Evolutionary conservation across 2,797 vertebrate species (phyloP), one percentile per base, ranked within the genome.

Genomic region (Melanotaenia parkinsoni): DNA sequence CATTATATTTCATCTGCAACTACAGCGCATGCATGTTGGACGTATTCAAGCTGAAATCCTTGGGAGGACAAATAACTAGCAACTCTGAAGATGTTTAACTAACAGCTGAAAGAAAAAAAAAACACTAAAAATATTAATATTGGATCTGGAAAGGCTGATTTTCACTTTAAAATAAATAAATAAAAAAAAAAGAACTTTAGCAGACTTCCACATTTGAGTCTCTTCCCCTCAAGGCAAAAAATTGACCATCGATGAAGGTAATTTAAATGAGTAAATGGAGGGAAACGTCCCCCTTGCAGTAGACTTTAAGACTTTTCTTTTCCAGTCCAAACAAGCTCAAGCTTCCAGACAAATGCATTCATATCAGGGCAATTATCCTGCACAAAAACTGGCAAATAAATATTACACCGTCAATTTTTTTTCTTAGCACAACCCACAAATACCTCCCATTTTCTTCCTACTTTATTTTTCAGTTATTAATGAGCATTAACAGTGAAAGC

Each of bases 171-270:
- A 76, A 32, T 76, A 30, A 30, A 33, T 33, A 33, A 7, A 54
- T n/a, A 58, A 66, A 85, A 75, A 33, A 71, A 78, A 69, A 78
- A 77, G 43, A 77, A 76, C 24, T 66, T 72, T 47, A 70, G 63
- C 43, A 57, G 58, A 47, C 47, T n/a, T 63, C 35, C 32, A 74
- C 26, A 22, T 67, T 82, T 14, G 14, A 76, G 63, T 63, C 30
- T 63, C 10, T 67, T 57, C 77, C 20, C 72, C 86, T 81, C 33
- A 20, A 8, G 58, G 76, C 63, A 75, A 72, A 40, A 63, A 30
- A 81, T 84, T 81, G 43, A 74, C 67, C 9, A 40, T 30, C 68
- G 60, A 82, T 86, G 67, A 66, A 64, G 69, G 61, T 78, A 61
- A 66, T 79, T 83, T 68, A 63, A 77, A 78, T 70, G 11, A 60